Evolutionary conservation across 2,888 invertebrate species (phyloP).

Genomic region (Hemithea aestivaria): DNA sequence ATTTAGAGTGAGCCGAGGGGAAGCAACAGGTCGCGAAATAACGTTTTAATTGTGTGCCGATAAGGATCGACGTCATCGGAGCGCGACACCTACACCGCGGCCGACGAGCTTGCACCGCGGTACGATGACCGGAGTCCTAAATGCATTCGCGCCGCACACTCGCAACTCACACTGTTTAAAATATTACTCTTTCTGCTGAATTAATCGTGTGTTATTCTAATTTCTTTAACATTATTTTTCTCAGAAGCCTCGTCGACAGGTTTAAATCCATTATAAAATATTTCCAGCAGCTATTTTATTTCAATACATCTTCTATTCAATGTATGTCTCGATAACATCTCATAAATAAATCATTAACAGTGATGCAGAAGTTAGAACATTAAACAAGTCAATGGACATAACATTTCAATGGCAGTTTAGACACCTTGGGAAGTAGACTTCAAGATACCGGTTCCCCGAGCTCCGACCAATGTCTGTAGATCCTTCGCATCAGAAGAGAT

Average conservation of each 20-base stretch:
- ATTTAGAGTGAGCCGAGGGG: conserved; percentile 44
- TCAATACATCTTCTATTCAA: conserved; percentile 3
- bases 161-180: conserved; percentile 20
- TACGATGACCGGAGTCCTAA: conserved; percentile 68
- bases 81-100: conserved; percentile 57
- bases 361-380: conserved; percentile 11
- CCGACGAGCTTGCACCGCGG: conserved; percentile 36
- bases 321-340: conserved; percentile 8
- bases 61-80: conserved; percentile 71
- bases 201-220: conserved; percentile 13
- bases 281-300: neutral
- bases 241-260: neutral
- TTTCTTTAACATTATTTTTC: conserved; percentile 4
- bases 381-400: conserved; percentile 39
- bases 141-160: conserved; percentile 49
- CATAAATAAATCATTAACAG: conserved; percentile 8
- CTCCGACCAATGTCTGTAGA: conserved; percentile 45
- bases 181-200: conserved; percentile 21
- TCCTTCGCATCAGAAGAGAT: conserved; percentile 37
- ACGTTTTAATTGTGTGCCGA: conserved; percentile 72
- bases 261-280: conserved; percentile 2
- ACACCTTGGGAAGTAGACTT: conserved; percentile 51
- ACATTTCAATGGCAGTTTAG: conserved; percentile 52
- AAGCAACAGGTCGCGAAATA: conserved; percentile 77
- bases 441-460: conserved; percentile 49